Evolutionary conservation across 2,797 vertebrate genomes (phyloP).

Genomic region (Notolepis coatsorum): DNA sequence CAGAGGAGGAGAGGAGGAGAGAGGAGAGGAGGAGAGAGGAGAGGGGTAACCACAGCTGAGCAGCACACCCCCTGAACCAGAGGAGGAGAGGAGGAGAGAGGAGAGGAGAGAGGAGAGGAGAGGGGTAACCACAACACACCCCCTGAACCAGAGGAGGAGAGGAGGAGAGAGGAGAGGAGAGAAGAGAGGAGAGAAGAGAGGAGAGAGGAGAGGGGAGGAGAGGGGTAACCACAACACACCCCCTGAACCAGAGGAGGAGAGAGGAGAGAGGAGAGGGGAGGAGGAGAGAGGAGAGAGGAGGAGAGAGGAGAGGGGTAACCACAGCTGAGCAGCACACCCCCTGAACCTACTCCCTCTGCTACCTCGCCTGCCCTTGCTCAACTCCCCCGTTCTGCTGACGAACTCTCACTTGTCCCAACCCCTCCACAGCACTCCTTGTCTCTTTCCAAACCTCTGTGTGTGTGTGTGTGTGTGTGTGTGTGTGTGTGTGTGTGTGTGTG

Average conservation of each 20-base stretch:
- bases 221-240: too few species aligned
- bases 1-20: too few species aligned
- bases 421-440: neutral
- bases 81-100: constrained; percentile 55
- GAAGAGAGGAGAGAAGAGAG: neutral
- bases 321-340: constrained; percentile 42
- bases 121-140: constrained; percentile 38
- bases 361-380: neutral
- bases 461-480: neutral
- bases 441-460: neutral
- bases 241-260: too few species aligned
- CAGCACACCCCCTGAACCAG: constrained; percentile 37
- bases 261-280: constrained; percentile 29
- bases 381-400: constrained; percentile 15
- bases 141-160: constrained; percentile 13
- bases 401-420: constrained; percentile 4
- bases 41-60: constrained; percentile 34
- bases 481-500: constrained; percentile 6
- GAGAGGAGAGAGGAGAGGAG: neutral
- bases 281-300: constrained; percentile 47
- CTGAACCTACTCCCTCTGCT: constrained; percentile 57
- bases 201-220: too few species aligned
- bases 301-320: constrained; percentile 19
- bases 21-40: constrained; percentile 11
- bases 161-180: constrained; percentile 44